phyloP scores from a whole-genome alignment of 2,113 vertebrate genomes.

The Dendropsophus ebraccatus region DNA sequence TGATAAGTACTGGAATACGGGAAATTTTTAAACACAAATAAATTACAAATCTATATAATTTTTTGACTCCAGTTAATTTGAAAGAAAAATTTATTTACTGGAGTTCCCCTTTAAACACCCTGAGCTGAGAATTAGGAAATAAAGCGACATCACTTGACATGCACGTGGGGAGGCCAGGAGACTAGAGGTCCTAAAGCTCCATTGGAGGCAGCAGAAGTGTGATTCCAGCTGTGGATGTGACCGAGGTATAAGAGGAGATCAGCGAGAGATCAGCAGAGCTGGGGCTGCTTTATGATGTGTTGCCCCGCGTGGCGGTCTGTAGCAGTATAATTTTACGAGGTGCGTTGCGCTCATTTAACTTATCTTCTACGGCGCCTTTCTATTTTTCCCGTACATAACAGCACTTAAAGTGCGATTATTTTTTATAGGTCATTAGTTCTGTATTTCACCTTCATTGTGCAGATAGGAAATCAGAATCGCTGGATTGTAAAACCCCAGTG shows the following conservation, averaged over 20 bases:
- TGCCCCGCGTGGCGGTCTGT: not conserved
- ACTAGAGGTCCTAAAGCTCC: not conserved
- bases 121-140: no score
- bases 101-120: no score
- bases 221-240: not conserved
- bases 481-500: not conserved
- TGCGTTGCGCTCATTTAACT: not conserved
- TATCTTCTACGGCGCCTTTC: not conserved
- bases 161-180: no score
- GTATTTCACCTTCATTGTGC: conserved; percentile 20
- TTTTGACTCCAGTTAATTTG: no score
- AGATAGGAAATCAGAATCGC: not conserved
- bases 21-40: no score
- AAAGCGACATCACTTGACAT: no score
- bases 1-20: no score
- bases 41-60: no score
- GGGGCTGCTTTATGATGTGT: not conserved
- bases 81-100: no score
- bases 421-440: conserved; percentile 45
- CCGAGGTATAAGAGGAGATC: not conserved
- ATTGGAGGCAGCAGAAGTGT: no score
- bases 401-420: conserved; percentile 40
- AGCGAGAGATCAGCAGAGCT: not conserved
- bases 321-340: conserved; percentile 37
- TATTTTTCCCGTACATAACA: conserved; percentile 3